Percentiles rank a stretch among this genome's conserved stretches.
Conservation (phyloP, 2,797 vertebrate species). For the Crenuchus spilurus region DNA sequence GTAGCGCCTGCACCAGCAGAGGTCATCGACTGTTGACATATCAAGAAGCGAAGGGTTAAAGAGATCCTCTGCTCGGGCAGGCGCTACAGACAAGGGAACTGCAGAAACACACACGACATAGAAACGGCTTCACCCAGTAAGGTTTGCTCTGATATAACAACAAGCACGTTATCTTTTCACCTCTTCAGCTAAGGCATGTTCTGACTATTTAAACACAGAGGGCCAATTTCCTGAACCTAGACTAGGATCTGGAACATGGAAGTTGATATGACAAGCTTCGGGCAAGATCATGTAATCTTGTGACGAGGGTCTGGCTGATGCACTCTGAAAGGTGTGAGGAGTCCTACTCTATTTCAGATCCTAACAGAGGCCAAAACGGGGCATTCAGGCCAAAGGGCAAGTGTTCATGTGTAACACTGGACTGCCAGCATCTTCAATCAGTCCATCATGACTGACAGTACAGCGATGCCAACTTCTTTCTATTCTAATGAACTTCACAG, state of each 20-base stretch:
- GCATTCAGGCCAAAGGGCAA: neutral
- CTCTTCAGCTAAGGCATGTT: neutral
- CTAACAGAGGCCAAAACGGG: conserved; percentile 1
- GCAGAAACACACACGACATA: conserved; percentile 32
- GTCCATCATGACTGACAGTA: neutral
- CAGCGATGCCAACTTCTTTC: no score
- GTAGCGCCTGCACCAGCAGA: conserved; percentile 70
- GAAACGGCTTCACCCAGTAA: conserved; percentile 55
- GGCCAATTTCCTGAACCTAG: neutral
- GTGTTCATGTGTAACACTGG: neutral
- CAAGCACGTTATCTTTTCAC: neutral
- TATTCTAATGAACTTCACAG: no score
- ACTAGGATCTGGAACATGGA: neutral
- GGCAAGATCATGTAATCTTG: neutral
- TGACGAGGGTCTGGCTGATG: conserved; percentile 57
- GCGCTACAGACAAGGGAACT: conserved; percentile 61
- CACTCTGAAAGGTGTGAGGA: conserved; percentile 76
- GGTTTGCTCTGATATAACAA: neutral
- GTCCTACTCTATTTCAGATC: neutral
- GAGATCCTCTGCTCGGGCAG: conserved; percentile 65
- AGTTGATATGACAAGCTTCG: neutral
- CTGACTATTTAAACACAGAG: neutral
- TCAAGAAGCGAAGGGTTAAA: conserved; percentile 68
- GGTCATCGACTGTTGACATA: conserved; percentile 70
- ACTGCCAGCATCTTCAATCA: neutral